Conservation (phyloP, 2,113 vertebrate genomes). For the Phyllostomus hastatus region DNA sequence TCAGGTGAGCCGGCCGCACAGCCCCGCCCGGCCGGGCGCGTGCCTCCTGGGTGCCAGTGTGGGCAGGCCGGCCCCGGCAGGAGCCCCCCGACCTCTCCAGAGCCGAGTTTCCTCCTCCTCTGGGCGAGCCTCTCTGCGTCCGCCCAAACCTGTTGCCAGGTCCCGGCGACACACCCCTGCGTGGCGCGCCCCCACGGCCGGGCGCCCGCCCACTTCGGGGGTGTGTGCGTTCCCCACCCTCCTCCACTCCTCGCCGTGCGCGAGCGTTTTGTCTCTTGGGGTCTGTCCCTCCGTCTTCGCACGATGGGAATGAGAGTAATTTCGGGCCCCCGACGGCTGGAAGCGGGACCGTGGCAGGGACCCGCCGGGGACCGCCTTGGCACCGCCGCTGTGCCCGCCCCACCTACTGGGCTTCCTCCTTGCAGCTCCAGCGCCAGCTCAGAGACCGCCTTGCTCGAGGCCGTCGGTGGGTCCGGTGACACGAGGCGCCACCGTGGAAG, state of each 20-base stretch:
- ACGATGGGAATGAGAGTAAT: accelerated
- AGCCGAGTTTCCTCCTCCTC: background rate
- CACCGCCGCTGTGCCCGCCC: accelerated
- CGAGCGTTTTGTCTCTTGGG: accelerated
- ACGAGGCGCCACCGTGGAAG: background rate
- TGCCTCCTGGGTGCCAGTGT: background rate
- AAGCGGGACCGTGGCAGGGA: background rate
- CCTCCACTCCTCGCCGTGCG: background rate
- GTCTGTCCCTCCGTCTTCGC: background rate
- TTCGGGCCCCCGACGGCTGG: accelerated
- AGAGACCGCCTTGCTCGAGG: background rate
- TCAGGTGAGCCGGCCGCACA: background rate
- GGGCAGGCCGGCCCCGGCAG: background rate
- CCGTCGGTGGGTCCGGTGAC: background rate
- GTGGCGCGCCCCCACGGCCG: accelerated
- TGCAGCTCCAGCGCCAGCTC: background rate
- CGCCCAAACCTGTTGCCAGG: background rate
- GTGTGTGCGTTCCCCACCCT: background rate
- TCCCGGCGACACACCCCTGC: too few species aligned
- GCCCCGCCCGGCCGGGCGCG: background rate
- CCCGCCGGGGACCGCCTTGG: accelerated
- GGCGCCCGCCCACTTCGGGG: background rate
- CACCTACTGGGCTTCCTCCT: background rate
- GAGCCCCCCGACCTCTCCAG: background rate
- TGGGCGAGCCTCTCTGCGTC: background rate